Evolutionary conservation across 2,888 invertebrate species (phyloP), one percentile per base, ranked within the genome.

Genomic region (Epistrophella euchroma): DNA sequence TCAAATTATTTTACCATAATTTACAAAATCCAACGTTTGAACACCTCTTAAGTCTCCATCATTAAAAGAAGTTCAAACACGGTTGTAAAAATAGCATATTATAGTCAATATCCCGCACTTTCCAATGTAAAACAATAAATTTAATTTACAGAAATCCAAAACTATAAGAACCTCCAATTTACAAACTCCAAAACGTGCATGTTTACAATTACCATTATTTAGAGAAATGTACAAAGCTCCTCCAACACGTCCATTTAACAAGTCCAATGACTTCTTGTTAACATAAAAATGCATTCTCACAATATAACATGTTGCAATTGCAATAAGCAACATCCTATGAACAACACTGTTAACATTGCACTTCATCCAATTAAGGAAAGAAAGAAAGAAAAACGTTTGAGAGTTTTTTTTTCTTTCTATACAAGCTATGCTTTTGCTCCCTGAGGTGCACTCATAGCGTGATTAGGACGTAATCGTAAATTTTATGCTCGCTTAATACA

Each of bases 381-480:
- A 40, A 52, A 35, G 43, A 64, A 43, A 73, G 55, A 22, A 43
- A 22, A 17, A 25, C 37, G 45, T 22, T 43, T 43, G 22, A 43
- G 62, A n/a, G n/a, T 55, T n/a, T 40, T 40, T n/a, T 40, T 40
- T 37, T n/a, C 28, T 73, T 58, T 58, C 43, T 28, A 52, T 40
- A n/a, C n/a, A 17, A 19, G 15, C 37, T 19, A 19, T 15, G 15
- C 47, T 11, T 4, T 6, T 2, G 45, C 19, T 37, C 52, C 73
- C 37, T 64, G 19, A 25, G 13, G 40, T 66, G 43, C 19, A n/a
- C 37, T 56, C 52, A 35, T 47, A 40, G 58, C 86, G 71, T 82
- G 77, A 82, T 86, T 82, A 82, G 86, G 86, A 82, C 74, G 77
- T 82, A 74, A 86, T 71, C 77, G 78, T 82, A 71, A 82, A 78